Base-by-base conservation (phyloP, 2,113 vertebrate species). In the Polypterus bichir region DNA sequence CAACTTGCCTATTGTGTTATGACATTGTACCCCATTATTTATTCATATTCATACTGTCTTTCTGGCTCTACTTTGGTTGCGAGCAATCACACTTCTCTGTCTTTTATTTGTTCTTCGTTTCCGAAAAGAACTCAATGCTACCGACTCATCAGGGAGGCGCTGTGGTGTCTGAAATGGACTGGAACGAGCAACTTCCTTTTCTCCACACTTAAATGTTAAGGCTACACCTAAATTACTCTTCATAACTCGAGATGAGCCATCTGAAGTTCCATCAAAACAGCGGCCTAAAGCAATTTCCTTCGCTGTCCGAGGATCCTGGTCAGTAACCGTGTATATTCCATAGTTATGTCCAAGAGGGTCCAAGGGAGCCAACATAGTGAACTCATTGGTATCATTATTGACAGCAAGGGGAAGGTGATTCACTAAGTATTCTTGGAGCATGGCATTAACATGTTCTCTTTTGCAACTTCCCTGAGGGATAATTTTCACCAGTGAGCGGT, bases 261-360 rank as follows among this genome's bases (percentile, higher is more conserved):
- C 96, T 0, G 96, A 99, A 0, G 89, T 91, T 51, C 96, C 96
- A 1, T 97, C 95, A 0, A 98, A 99, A 73, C 96, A 99, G 51
- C 96, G 87, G 9, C 96, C 93, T 6, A 99, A 86, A 0, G 93
- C 96, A 0, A 97, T 97, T 72, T 99, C 96, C 74, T 99, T 98
- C 52, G 95, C 95, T 0, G 84, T 89, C 57, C 87, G 87, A 0
- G 95, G 93, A 76, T 98, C 95, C 74, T 99, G 96, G 71, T 99
- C 95, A 0, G 95, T 98, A 61, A 98, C 94, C 0, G 96, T 99
- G 65, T 99, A 99, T 74, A 99, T 99, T 9, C 96, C 96, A 0
- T 99, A 99, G 77, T 99, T 98, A 68, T 99, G 96, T 10, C 96
- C 96, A 47, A 99, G 83, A 0, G 96, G 92, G 56, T 99, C 96